Evolutionary conservation across 2,888 invertebrate genomes (phyloP).

Genomic region (Eilema caniola): DNA sequence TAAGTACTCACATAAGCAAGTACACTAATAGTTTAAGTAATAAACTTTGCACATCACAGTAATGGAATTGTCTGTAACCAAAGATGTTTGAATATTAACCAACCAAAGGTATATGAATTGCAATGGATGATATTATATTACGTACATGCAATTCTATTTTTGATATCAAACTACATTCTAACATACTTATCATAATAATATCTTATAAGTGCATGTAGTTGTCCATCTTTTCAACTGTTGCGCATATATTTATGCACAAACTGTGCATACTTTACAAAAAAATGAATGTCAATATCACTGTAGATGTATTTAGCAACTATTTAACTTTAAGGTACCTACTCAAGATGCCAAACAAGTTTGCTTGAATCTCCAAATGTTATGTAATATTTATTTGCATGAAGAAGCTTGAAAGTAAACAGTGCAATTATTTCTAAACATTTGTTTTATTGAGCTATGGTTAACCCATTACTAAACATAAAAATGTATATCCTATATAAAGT

Average conservation of each 20-base stretch:
- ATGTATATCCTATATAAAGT: background rate
- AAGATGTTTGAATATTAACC: conserved; percentile 60
- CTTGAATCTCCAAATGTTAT: conserved; percentile 77
- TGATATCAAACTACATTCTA: conserved; percentile 54
- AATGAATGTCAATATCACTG: conserved; percentile 34
- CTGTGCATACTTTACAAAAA: conserved; percentile 31
- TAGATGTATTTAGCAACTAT: conserved; percentile 48
- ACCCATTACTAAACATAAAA: background rate
- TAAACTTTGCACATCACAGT: conserved; percentile 52
- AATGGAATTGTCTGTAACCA: conserved; percentile 60
- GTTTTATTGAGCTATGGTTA: conserved; percentile 9
- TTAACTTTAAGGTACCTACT: conserved; percentile 59
- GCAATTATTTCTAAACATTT: conserved; percentile 76
- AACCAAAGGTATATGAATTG: conserved; percentile 63
- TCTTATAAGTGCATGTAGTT: conserved; percentile 33
- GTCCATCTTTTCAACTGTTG: conserved; percentile 18
- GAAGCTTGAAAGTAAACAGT: conserved; percentile 81
- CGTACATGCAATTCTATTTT: conserved; percentile 57
- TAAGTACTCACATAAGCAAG: conserved; percentile 40
- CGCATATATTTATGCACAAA: conserved; percentile 31
- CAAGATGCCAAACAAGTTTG: conserved; percentile 75
- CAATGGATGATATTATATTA: conserved; percentile 42
- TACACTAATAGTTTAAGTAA: conserved; percentile 43
- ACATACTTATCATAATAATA: conserved; percentile 30
- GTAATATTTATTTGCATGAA: conserved; percentile 81